Percentiles rank a stretch among this genome's conserved stretches.
Conservation (phyloP, 2,888 invertebrate genomes). For the Eristalis arbustorum region DNA sequence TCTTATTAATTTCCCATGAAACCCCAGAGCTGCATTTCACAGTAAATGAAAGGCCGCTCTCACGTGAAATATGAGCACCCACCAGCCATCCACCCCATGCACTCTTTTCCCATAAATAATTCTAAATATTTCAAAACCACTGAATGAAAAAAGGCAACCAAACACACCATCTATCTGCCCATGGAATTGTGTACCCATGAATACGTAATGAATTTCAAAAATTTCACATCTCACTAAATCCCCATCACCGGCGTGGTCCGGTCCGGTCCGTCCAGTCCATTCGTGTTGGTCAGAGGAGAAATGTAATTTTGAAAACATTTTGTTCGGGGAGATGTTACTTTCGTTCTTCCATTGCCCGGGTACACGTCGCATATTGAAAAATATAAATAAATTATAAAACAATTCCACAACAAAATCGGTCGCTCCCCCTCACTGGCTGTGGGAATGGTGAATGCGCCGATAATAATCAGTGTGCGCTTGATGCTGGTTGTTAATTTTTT, state of each 20-base stretch:
- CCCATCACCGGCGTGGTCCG: background rate
- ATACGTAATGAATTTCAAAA: slow-evolving; percentile 12
- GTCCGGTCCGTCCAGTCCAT: background rate
- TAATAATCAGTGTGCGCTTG: background rate
- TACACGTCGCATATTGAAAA: slow-evolving; percentile 6
- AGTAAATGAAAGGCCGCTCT: background rate
- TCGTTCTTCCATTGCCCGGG: background rate
- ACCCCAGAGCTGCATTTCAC: background rate
- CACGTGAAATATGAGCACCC: background rate
- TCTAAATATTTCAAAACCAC: background rate
- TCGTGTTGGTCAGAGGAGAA: background rate
- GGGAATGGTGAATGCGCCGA: background rate
- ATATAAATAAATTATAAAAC: slow-evolving; percentile 51
- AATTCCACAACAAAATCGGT: slow-evolving; percentile 25
- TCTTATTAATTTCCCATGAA: background rate
- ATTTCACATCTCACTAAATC: background rate
- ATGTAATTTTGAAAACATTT: slow-evolving; percentile 15
- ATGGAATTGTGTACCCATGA: slow-evolving; percentile 5
- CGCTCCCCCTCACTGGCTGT: background rate
- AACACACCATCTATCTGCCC: background rate
- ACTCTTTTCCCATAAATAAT: background rate
- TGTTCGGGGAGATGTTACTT: background rate
- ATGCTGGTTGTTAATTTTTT: background rate
- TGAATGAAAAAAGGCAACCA: background rate
- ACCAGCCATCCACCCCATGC: background rate